Base-by-base conservation (phyloP, 1,140 invertebrate genomes). In the Drosophila pseudoananassae region DNA sequence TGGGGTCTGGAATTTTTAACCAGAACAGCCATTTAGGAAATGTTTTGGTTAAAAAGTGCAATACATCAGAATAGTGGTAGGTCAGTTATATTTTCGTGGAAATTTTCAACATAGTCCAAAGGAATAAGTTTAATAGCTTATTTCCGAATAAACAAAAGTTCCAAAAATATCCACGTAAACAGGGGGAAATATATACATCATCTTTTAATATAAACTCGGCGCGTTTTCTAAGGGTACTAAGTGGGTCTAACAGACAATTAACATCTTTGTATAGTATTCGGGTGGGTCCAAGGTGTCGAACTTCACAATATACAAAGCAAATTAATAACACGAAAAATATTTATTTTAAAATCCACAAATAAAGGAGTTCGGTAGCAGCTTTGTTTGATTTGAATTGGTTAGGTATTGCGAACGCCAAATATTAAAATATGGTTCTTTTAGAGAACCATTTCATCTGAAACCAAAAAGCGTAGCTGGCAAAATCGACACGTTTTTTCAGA, bases 201-300 rank as follows among this genome's bases (percentile, higher is more conserved):
- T 56, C 64, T 25, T 46, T 38, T 56, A 31, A 49, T 56, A 49
- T 68, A 31, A 23, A 23, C 40, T 38, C 15, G 31, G 10, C 50
- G 50, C 38, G 10, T 56, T 69, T 69, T 20, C 49, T 4, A 6
- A 14, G 31, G 25, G 40, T 40, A 50, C 58, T 72, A 73, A 53
- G 50, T 72, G 50, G 43, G 43, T 55, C 50, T 54, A 63, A 73
- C 69, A 15, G 40, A 50, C 49, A 83, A 84, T 84, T 84, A 84
- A 57, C 81, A 85, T 59, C 58, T 76, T 61, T 66, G 43, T 7
- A 46, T 33, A 38, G 40, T 20, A 15, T 56, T 31, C 53, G 33
- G 40, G 47, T 63, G 53, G 14, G 53, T 15, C n/a, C 55, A 60
- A 85, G 73, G 77, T 68, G 81, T 87, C 63, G 81, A 87, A 68